These are phyloP conservation scores for Sebastes trivittatus DNA, from an alignment of 2,797 vertebrate genomes.

Conservation along the genomic window DNA sequence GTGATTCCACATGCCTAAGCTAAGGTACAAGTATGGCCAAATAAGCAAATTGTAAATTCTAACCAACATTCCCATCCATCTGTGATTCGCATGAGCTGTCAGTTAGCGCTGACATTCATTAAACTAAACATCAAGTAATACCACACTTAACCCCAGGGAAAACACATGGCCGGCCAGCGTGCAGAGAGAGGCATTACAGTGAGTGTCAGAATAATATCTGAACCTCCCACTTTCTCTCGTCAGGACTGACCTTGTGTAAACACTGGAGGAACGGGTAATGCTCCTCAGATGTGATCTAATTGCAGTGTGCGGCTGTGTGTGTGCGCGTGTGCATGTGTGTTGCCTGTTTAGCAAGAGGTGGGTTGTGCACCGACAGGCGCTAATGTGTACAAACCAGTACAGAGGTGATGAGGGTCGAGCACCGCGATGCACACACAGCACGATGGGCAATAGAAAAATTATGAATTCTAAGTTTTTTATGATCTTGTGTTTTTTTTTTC, in stretches of 20 bases:
- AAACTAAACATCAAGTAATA: slow-evolving; percentile 69
- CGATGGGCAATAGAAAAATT: background rate
- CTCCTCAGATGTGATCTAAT: slow-evolving; percentile 78
- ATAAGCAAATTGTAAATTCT: slow-evolving; percentile 13
- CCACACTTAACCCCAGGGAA: slow-evolving; percentile 67
- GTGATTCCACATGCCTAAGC: background rate
- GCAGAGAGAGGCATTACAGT: slow-evolving; percentile 67
- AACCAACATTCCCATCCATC: slow-evolving; percentile 19
- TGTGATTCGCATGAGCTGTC: slow-evolving; percentile 62
- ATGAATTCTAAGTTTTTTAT: background rate
- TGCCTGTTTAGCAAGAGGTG: slow-evolving; percentile 39
- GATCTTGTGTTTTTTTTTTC: background rate
- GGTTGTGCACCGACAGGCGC: slow-evolving; percentile 38
- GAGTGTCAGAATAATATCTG: slow-evolving; percentile 77
- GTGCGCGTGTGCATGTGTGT: slow-evolving; percentile 26
- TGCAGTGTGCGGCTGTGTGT: slow-evolving; percentile 46
- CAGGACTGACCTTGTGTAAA: slow-evolving; percentile 77
- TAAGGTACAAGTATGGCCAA: slow-evolving; percentile 1
- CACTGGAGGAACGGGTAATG: slow-evolving; percentile 72
- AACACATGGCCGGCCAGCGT: slow-evolving; percentile 70
- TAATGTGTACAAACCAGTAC: slow-evolving; percentile 65
- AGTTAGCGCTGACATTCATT: slow-evolving; percentile 67
- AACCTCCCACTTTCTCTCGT: slow-evolving; percentile 67
- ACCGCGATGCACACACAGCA: slow-evolving; percentile 20
- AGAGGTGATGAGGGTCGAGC: slow-evolving; percentile 46